phyloP scores from a whole-genome alignment of 2,797 vertebrate species.

The Gadopsis bispinosus region DNA sequence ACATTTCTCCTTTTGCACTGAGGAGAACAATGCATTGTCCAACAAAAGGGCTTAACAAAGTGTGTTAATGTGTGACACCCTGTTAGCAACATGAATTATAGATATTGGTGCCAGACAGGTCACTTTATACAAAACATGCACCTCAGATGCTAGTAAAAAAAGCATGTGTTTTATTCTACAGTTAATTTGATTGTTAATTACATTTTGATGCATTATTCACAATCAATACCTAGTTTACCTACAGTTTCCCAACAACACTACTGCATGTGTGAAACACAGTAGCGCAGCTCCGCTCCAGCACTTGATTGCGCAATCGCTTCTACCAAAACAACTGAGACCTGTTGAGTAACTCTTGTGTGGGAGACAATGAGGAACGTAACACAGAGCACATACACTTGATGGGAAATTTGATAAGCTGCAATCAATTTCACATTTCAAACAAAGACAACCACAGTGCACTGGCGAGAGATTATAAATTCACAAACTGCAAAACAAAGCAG shows the following conservation, averaged over 20 bases:
- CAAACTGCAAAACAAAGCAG: slow-evolving; percentile 28
- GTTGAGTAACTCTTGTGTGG: slow-evolving; percentile 70
- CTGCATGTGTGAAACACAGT: slow-evolving; percentile 37
- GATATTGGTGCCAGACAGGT: slow-evolving; percentile 19
- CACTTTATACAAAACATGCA: slow-evolving; percentile 5
- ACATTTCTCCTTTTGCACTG: slow-evolving; percentile 29
- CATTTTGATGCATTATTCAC: background rate
- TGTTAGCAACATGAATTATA: slow-evolving; percentile 8
- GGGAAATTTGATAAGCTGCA: slow-evolving; percentile 38
- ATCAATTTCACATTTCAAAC: slow-evolving; percentile 30
- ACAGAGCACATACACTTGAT: slow-evolving; percentile 28
- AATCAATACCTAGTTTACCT: background rate
- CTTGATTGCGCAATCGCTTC: slow-evolving; percentile 70
- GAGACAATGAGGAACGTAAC: slow-evolving; percentile 52
- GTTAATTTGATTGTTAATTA: background rate
- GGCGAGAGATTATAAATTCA: background rate
- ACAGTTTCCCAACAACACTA: slow-evolving; percentile 39
- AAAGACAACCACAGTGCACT: slow-evolving; percentile 15
- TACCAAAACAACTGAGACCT: slow-evolving; percentile 75
- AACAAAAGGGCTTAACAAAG: slow-evolving; percentile 25
- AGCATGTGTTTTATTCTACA: background rate
- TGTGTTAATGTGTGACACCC: slow-evolving; percentile 25
- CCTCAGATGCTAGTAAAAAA: background rate
- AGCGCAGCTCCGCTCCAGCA: slow-evolving; percentile 38
- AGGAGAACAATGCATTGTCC: slow-evolving; percentile 26